These are phyloP conservation scores for Desmophyllum pertusum DNA, from an alignment of 92 coral and sea anemone species.

Conservation along the genomic window DNA sequence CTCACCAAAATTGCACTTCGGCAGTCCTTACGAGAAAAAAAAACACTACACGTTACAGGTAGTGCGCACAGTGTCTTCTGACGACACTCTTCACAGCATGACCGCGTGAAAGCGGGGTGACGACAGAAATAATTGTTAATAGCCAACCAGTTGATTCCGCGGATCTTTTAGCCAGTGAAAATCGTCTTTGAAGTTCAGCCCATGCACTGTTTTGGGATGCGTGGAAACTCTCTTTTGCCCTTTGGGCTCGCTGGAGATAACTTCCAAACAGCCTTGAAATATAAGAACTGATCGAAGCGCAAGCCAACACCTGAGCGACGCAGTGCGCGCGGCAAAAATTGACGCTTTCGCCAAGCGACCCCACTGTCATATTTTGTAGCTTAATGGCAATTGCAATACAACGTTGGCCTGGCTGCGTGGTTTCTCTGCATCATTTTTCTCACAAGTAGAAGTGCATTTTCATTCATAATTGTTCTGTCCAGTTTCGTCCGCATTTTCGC, in stretches of 20 bases:
- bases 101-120: no score
- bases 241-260: constrained; percentile 59
- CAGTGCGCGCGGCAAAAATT: constrained; percentile 2
- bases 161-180: constrained; percentile 78
- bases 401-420: not conserved
- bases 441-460: rapidly evolving
- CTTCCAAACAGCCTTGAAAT: constrained; percentile 60
- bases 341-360: constrained; percentile 15
- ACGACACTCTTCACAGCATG: no score
- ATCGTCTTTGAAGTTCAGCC: constrained; percentile 78
- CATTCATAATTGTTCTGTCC: no score
- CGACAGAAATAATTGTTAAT: not conserved
- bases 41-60: no score
- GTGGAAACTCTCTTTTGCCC: constrained; percentile 54
- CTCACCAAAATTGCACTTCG: no score
- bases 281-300: constrained; percentile 29
- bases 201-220: constrained; percentile 63
- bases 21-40: no score
- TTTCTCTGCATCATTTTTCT: not conserved
- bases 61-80: no score
- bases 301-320: not conserved
- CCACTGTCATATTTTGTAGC: constrained; percentile 11
- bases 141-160: constrained; percentile 67
- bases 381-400: not conserved
- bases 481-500: no score